Base-by-base conservation (phyloP, 1,140 invertebrate genomes). In the Arctopsyche grandis region DNA sequence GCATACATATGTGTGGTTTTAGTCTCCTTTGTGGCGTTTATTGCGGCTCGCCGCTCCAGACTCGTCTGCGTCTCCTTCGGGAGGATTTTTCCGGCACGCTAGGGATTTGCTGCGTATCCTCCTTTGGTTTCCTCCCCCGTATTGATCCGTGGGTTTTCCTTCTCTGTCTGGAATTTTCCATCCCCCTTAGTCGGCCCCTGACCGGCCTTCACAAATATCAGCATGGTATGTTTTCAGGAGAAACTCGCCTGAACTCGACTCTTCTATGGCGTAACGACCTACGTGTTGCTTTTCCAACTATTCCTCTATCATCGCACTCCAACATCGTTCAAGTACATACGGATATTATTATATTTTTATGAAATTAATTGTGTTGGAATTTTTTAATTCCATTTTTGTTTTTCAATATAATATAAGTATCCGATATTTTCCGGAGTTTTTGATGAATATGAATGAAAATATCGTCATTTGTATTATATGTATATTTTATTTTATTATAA, bases 121-220 rank as follows among this genome's bases (percentile, higher is more conserved):
- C 21, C n/a, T 16, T 10, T 16, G 58, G 9, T 22, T 22, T 60
- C 21, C 16, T 21, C 21, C 26, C 70, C 21, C 70, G 70, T 73
- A 73, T 73, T 48, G 70, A 73, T 73, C 70, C 43, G 44, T 5
- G 70, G 63, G 9, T 69, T 38, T 29, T 29, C 66, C 26, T 12
- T 24, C 10, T 24, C 19, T 24, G 16, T 24, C 73, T 7, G 5
- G 5, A 7, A 4, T 38, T 29, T 60, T 75, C 9, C 24, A 24
- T 38, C 26, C 21, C 52, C 48, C n/a, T 21, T 38, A 5, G 16
- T 69, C 10, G 21, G 12, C 22, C 21, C 73, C 73, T 38, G 48
- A 58, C 48, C 52, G 73, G 48, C 73, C 52, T 74, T 74, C 70
- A 56, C 70, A 56, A 74, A 74, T 74, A 74, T 16, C 43, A 24